Evolutionary conservation across 1,140 invertebrate genomes (phyloP).

Genomic region (Leptopilina clavipes): DNA sequence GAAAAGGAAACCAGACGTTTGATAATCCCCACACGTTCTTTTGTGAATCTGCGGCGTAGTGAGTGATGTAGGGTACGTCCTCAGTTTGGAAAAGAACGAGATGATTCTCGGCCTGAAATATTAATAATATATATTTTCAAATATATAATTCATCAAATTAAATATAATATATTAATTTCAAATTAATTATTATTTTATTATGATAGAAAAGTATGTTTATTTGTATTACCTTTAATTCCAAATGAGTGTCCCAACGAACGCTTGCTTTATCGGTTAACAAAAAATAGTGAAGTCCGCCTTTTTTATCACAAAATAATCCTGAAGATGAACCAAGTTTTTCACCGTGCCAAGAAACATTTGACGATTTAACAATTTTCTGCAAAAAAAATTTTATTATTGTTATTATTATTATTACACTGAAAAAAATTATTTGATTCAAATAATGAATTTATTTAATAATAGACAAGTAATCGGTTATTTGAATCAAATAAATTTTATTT

Average conservation of each 20-base stretch:
- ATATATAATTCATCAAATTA: too few species aligned
- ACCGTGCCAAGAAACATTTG: constrained; percentile 48
- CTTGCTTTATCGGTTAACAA: constrained; percentile 57
- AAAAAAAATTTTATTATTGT: constrained; percentile 17
- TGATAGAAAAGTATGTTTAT: too few species aligned
- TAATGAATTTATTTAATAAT: too few species aligned
- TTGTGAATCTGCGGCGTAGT: constrained; percentile 55
- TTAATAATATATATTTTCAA: too few species aligned
- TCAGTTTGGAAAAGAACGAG: constrained; percentile 52
- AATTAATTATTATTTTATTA: too few species aligned
- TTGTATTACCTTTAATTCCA: constrained; percentile 52
- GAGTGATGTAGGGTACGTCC: constrained; percentile 55
- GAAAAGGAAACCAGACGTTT: constrained; percentile 48
- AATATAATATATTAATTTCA: too few species aligned
- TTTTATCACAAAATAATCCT: constrained; percentile 54
- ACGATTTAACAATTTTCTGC: constrained; percentile 37
- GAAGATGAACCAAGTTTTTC: constrained; percentile 59
- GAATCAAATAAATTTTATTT: too few species aligned
- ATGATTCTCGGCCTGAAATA: constrained; percentile 52
- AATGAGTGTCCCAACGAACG: constrained; percentile 60
- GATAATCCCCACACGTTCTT: constrained; percentile 55
- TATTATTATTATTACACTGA: neutral
- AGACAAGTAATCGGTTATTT: too few species aligned
- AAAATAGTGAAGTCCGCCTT: constrained; percentile 62
- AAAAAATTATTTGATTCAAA: too few species aligned